Base-by-base conservation (phyloP, 2,113 vertebrate genomes). In the Tapirus terrestris region DNA sequence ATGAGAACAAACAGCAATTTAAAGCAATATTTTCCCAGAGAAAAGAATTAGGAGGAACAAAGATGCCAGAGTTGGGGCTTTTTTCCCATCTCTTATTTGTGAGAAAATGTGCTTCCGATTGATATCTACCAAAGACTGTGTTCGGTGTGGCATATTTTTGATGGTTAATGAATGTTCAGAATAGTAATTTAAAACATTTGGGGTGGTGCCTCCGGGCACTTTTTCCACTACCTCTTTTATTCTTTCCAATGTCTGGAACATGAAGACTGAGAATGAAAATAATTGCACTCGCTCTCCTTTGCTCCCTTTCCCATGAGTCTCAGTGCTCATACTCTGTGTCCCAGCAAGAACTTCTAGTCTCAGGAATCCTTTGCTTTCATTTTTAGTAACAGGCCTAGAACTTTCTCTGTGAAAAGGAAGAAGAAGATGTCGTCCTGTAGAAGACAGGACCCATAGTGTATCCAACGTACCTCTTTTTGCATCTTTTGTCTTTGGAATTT, bases 81-180 rank as follows among this genome's bases (percentile, higher is more conserved):
- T 61, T 39, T 6, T 23, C 88, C 76, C 56, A 13, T 53, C 39
- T 39, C 39, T 95, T 60, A 81, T 94, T 96, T 83, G 82, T 96
- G 83, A 93, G 43, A 87, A 96, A 97, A 94, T 95, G 92, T 92
- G 79, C 79, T 92, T 97, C 96, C 95, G 97, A 97, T 95, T 92
- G 94, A 94, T 92, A 76, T 60, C 96, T 96, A 68, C 83, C 56
- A 39, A 96, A 91, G 87, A 67, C 60, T 67, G 58, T 89, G 48
- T 96, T 96, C 76, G 85, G 76, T 90, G 51, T 53, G 51, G 89
- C 63, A 67, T 67, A 97, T 90, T 96, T 96, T 82, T 86, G 96
- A 92, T 90, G 65, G 77, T 77, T 94, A 96, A 97, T 97, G 96
- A 97, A 96, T 67, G 87, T 87, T 93, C 82, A 60, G 75, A 96